phyloP scores from a whole-genome alignment of 2,888 invertebrate species.

The Philaethria dido region DNA sequence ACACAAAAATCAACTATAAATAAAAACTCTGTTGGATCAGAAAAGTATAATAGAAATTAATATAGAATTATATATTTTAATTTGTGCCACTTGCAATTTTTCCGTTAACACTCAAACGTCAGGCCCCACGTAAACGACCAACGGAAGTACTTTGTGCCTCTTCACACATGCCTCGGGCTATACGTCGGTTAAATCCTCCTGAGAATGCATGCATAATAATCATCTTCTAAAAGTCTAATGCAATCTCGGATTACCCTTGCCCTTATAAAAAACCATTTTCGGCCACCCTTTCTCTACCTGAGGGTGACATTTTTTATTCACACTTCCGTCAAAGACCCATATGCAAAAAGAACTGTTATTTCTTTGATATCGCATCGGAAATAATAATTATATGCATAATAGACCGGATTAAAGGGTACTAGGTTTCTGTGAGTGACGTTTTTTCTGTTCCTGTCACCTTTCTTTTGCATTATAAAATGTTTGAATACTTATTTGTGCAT shows the following conservation, averaged over 20 bases:
- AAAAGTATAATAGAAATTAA: neutral
- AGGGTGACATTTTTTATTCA: constrained; percentile 82
- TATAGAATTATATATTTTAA: neutral
- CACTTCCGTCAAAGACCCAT: constrained; percentile 78
- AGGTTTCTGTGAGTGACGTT: constrained; percentile 68
- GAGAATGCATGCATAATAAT: constrained; percentile 82
- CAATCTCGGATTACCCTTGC: constrained; percentile 71
- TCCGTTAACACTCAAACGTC: constrained; percentile 62
- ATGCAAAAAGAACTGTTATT: constrained; percentile 82
- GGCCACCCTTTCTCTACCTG: constrained; percentile 77
- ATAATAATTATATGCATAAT: constrained; percentile 84
- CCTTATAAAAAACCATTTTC: constrained; percentile 64
- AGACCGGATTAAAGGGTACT: constrained; percentile 77
- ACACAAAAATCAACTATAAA: no score
- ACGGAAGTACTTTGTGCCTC: constrained; percentile 62
- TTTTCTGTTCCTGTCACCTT: constrained; percentile 78
- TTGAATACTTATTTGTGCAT: constrained; percentile 43
- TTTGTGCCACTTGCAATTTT: constrained; percentile 40
- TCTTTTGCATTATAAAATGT: constrained; percentile 57
- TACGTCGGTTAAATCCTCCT: constrained; percentile 72
- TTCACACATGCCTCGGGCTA: constrained; percentile 70
- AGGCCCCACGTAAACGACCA: constrained; percentile 56
- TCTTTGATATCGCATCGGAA: constrained; percentile 81
- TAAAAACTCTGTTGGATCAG: no score
- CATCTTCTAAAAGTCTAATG: constrained; percentile 66